Evolutionary conservation across 2,888 invertebrate genomes (phyloP).

Genomic region (Dicycla oo): DNA sequence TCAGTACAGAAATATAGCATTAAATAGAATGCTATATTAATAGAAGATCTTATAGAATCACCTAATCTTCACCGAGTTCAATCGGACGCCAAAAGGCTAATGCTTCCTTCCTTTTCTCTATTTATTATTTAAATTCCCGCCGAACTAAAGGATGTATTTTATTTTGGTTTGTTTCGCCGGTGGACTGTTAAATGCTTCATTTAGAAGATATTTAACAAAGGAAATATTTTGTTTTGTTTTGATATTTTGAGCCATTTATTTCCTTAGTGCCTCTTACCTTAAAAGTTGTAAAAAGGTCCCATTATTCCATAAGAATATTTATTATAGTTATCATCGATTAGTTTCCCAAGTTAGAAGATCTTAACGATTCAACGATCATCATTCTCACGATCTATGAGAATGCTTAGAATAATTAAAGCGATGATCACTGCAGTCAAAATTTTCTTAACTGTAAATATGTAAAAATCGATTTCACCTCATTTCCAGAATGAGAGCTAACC

Average conservation of each 20-base stretch:
- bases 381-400: not conserved
- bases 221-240: not conserved
- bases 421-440: not conserved
- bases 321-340: not conserved
- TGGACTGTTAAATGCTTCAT: not conserved
- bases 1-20: not conserved
- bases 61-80: slow-evolving; percentile 28
- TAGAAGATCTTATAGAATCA: slow-evolving; percentile 11
- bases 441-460: not conserved
- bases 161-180: slow-evolving; percentile 11
- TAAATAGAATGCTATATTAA: not conserved
- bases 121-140: slow-evolving; percentile 34
- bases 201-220: not conserved
- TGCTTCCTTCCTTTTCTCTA: slow-evolving; percentile 17
- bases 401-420: too few relatives aligned
- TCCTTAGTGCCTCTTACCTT: not conserved
- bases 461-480: not conserved
- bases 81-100: slow-evolving; percentile 34
- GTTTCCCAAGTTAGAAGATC: too few relatives aligned
- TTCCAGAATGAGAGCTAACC: slow-evolving; percentile 88
- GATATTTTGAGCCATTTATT: not conserved
- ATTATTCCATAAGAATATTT: not conserved
- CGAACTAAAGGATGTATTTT: slow-evolving; percentile 22
- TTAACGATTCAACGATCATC: not conserved
- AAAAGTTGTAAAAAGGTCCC: not conserved